Evolutionary conservation across 2,797 vertebrate species (phyloP).

Genomic region (Acanthiza pusilla): DNA sequence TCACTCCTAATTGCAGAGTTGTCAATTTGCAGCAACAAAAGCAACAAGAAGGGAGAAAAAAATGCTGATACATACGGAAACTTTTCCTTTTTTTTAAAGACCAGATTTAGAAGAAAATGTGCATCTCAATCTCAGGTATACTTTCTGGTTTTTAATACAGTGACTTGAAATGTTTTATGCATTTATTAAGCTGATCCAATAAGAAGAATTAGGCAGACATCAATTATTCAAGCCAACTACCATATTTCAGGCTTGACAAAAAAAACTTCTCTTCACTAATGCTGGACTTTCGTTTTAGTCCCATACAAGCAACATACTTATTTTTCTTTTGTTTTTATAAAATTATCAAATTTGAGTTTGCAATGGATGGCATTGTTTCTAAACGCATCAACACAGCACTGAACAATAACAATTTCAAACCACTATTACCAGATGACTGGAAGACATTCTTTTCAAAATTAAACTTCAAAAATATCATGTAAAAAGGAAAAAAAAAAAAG

Average conservation of each 20-base stretch:
- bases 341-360: neutral
- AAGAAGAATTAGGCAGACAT: neutral
- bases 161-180: neutral
- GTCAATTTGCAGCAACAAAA: conserved; percentile 67
- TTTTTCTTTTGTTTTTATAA: neutral
- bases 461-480: neutral
- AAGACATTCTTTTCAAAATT: neutral
- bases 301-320: neutral
- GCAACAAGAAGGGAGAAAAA: neutral
- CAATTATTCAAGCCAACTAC: neutral
- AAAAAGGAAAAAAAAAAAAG: neutral
- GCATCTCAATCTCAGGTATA: neutral
- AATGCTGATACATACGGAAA: neutral
- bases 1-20: conserved; percentile 68
- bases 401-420: neutral
- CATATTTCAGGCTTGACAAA: neutral
- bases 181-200: neutral
- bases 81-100: neutral
- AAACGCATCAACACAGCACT: neutral
- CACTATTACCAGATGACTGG: neutral
- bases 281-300: neutral
- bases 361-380: neutral
- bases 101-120: neutral
- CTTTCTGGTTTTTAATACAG: neutral
- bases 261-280: neutral